Base-by-base conservation (phyloP, 2,797 vertebrate species). In the Danio kyathit region DNA sequence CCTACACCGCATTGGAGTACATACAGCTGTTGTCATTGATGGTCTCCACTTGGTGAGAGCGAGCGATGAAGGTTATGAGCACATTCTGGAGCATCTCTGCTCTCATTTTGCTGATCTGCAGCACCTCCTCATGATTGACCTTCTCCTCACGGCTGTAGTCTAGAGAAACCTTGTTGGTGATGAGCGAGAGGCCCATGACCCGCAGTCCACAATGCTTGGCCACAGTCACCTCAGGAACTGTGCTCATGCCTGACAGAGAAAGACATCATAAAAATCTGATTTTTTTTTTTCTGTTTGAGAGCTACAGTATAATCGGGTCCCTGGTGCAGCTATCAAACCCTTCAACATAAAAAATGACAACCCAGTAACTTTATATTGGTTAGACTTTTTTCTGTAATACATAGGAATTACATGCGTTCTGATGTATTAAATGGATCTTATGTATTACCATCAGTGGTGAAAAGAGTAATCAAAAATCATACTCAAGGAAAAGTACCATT, bases 101-200 rank as follows among this genome's bases (percentile, higher is more conserved):
- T 49, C 92, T 89, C 91, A 92, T 93, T 65, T 91, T 90, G 59
- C 91, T 87, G 87, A 91, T 92, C 76, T 90, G 85, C 17, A 93
- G 89, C 54, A 94, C 91, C 71, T 93, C 93, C 0, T 93, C 90
- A 0, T 94, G 91, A 87, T 92, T 91, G 60, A 91, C 91, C 83
- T 89, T 93, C 81, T 94, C 93, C 69, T 92, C 92, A 1, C 84
- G 86, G 41, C 90, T 91, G 88, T 93, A 94, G 84, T 94, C 92
- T 87, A 91, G 81, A 63, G 91, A 91, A 71, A 94, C 92, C 89
- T 88, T 92, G 86, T 93, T 94, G 82, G 93, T 93, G 87, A 94
- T 92, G 59, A 94, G 92, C 0, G 92, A 93, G 41, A 94, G 87
- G 12, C 92, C 93, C 0, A 93, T 84, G 60, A 92, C 92, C 16